Conservation (phyloP, 2,888 invertebrate species). For the Diogma glabrata region DNA sequence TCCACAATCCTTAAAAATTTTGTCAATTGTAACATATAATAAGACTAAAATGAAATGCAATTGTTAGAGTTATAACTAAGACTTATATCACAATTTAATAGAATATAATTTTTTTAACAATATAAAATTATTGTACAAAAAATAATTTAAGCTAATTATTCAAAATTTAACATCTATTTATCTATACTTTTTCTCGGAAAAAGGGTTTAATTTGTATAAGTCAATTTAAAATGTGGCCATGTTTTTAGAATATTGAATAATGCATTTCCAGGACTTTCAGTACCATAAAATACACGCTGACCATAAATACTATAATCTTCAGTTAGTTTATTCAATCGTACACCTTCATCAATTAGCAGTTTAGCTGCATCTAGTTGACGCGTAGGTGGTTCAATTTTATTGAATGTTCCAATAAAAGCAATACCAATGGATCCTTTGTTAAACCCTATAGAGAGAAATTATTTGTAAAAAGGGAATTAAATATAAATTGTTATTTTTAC, state of each 20-base stretch:
- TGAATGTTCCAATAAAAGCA: conserved; percentile 61
- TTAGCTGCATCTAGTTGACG: conserved; percentile 47
- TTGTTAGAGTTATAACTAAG: too few relatives aligned
- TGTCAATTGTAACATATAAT: too few relatives aligned
- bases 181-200: too few relatives aligned
- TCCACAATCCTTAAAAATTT: too few relatives aligned
- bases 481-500: conserved; percentile 12
- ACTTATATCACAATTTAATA: too few relatives aligned
- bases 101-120: too few relatives aligned
- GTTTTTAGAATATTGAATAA: conserved; percentile 49
- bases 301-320: conserved; percentile 54
- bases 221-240: conserved; percentile 68
- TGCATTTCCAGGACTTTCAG: conserved; percentile 56
- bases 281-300: conserved; percentile 52
- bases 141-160: too few relatives aligned
- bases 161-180: too few relatives aligned
- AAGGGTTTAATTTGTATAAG: too few relatives aligned
- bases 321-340: conserved; percentile 45
- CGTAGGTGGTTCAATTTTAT: conserved; percentile 38
- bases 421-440: conserved; percentile 56
- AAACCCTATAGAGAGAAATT: conserved; percentile 35
- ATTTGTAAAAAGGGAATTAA: background rate
- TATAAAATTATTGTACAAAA: too few relatives aligned
- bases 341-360: conserved; percentile 49
- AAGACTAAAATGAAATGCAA: too few relatives aligned